Evolutionary conservation across 1,140 invertebrate genomes (phyloP), one percentile per base, ranked within the genome.

Genomic region (Kradibia gibbosae): DNA sequence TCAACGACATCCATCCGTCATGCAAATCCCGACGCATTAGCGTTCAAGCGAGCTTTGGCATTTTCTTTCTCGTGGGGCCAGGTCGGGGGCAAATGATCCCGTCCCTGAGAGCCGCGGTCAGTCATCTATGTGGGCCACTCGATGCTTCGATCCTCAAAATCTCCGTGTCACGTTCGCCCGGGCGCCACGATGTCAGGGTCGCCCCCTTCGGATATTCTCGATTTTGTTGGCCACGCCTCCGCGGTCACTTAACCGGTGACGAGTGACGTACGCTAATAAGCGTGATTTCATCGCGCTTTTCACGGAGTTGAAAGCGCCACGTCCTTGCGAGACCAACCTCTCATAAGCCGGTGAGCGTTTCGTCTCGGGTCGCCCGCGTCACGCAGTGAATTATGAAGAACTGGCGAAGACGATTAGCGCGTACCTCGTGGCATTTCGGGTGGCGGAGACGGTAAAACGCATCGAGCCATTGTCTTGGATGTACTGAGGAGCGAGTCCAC

Each of bases 191-290:
- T n/a, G n/a, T n/a, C n/a, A n/a, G n/a, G n/a, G n/a, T n/a, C n/a
- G n/a, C n/a, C n/a, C n/a, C n/a, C n/a, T n/a, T n/a, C 60, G 36
- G 28, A 42, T 78, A 78, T 78, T 78, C 53, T 78, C 62, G 76
- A 78, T 67, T 78, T 70, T 34, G 76, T 62, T 78, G 36, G 28
- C 67, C 48, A 67, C 60, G 76, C 60, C 76, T 42, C 45, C 62
- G 62, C 45, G 4, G 8, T 17, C 20, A 3, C 8, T 34, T 2
- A 25, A 13, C 10, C 11, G 57, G 25, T 77, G 57, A 77, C 57
- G 57, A 62, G 13, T 48, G 76, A 50, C 36, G 57, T 39, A 65
- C 53, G 48, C 34, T 71, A 71, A 78, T 78, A 78, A 45, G 34
- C 65, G 65, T 78, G 77, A 78, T 78, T 71, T 78, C 77, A 75